Evolutionary conservation across 2,113 vertebrate species (phyloP).

Genomic region (Heterochromis multidens): DNA sequence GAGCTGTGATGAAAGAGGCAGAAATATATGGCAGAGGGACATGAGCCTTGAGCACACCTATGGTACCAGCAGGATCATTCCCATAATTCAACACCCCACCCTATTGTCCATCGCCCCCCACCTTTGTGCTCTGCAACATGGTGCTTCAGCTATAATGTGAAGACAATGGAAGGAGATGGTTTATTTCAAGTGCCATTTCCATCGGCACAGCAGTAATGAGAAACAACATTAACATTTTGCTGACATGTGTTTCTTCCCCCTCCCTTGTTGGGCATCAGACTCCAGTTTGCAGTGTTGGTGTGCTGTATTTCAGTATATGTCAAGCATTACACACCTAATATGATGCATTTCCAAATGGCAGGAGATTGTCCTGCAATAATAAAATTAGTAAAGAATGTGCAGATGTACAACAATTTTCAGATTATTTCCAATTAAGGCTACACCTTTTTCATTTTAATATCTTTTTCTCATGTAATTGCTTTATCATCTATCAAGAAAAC

Average conservation of each 20-base stretch:
- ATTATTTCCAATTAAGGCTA: not conserved
- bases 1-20: conserved; percentile 58
- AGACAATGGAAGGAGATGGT: conserved; percentile 41
- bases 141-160: conserved; percentile 11
- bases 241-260: conserved; percentile 50
- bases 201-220: conserved; percentile 57
- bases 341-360: not conserved
- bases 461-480: not conserved
- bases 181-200: conserved; percentile 66
- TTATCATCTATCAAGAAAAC: not conserved
- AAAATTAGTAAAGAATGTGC: not conserved
- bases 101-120: not conserved
- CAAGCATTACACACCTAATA: conserved; percentile 3
- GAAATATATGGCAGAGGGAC: conserved; percentile 55
- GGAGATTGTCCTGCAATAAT: not conserved
- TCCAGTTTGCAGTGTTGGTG: conserved; percentile 12
- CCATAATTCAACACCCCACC: conserved; percentile 42
- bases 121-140: not conserved
- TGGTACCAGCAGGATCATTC: conserved; percentile 6
- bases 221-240: conserved; percentile 74
- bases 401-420: not conserved
- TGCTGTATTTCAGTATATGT: conserved; percentile 11
- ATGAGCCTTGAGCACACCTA: conserved; percentile 50
- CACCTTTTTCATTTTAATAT: not conserved
- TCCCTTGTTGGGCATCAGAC: conserved; percentile 7